A percentile compares a stretch with the other conserved stretches of the same genome.
phyloP scores from a whole-genome alignment of 1,140 invertebrate species.

The Drosophila guanche region DNA sequence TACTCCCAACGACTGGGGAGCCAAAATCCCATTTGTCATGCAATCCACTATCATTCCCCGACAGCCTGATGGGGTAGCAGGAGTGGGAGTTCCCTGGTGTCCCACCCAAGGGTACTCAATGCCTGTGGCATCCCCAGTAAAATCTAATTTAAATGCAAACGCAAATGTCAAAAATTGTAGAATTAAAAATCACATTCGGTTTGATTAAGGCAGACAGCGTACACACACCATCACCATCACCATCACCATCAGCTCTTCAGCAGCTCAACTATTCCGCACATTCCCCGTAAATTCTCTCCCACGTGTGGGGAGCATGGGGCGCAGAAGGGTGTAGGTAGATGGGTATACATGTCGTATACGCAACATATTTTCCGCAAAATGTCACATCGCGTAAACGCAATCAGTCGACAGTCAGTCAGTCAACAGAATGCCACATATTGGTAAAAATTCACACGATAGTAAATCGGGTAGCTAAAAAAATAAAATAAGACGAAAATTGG shows the following conservation, averaged over 20 bases:
- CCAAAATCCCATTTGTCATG: constrained; percentile 70
- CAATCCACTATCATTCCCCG: constrained; percentile 46
- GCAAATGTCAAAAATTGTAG: constrained; percentile 80
- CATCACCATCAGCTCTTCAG: constrained; percentile 5
- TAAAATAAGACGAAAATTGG: constrained; percentile 3
- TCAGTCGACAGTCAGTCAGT: constrained; percentile 63
- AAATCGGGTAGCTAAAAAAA: constrained; percentile 8
- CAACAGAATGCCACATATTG: constrained; percentile 56
- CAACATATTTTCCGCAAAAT: constrained; percentile 67
- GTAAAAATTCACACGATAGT: constrained; percentile 43
- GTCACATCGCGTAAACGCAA: constrained; percentile 79
- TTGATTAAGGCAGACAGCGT: constrained; percentile 38
- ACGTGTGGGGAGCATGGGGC: constrained; percentile 7
- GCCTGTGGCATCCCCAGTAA: constrained; percentile 51
- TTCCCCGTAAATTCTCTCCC: background rate
- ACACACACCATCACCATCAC: constrained; percentile 1
- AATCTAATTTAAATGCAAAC: constrained; percentile 82
- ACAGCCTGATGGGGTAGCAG: background rate
- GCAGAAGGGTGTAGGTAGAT: background rate
- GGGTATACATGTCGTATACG: constrained; percentile 57
- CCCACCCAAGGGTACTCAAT: constrained; percentile 26
- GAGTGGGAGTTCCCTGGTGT: background rate
- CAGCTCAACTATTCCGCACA: constrained; percentile 43
- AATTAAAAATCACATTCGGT: constrained; percentile 75
- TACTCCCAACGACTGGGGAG: background rate